Percentiles rank a stretch among this genome's conserved stretches.
Conservation (phyloP, 2,797 vertebrate genomes). For the Ctenopoma kingsleyae region DNA sequence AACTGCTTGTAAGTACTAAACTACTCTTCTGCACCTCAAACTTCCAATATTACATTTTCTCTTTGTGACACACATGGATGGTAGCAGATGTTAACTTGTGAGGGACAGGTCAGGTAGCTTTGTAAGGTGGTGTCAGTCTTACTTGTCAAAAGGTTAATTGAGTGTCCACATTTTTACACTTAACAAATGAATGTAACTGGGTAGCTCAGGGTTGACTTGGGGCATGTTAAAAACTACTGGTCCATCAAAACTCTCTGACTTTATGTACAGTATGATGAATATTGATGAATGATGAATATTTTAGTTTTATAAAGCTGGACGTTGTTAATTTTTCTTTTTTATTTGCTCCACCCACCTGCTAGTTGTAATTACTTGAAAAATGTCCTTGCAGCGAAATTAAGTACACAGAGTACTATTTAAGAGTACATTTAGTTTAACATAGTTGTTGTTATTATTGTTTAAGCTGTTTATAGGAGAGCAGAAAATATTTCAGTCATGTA, state of each 20-base stretch:
- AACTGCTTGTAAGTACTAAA: slow-evolving; percentile 5
- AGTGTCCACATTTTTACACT: slow-evolving; percentile 86
- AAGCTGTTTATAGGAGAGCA: slow-evolving; percentile 50
- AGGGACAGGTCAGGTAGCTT: slow-evolving; percentile 32
- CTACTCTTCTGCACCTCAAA: slow-evolving; percentile 8
- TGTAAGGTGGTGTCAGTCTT: slow-evolving; percentile 1
- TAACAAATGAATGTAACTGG: slow-evolving; percentile 94
- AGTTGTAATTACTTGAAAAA: slow-evolving; percentile 57
- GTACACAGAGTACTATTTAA: slow-evolving; percentile 15
- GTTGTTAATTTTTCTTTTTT: slow-evolving; percentile 62
- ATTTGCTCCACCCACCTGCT: slow-evolving; percentile 35
- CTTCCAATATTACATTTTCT: slow-evolving; percentile 13
- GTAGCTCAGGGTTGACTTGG: slow-evolving; percentile 92
- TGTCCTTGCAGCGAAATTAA: slow-evolving; percentile 35
- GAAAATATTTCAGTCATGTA: slow-evolving; percentile 54
- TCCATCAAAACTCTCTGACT: slow-evolving; percentile 84
- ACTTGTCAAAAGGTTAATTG: slow-evolving; percentile 6
- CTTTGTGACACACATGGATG: slow-evolving; percentile 30
- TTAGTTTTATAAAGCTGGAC: slow-evolving; percentile 77
- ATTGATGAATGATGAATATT: slow-evolving; percentile 46
- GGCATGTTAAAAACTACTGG: slow-evolving; percentile 86
- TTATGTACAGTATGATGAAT: slow-evolving; percentile 66
- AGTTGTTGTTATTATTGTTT: slow-evolving; percentile 35
- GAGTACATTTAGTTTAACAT: slow-evolving; percentile 30
- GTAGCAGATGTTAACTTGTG: slow-evolving; percentile 38